Conservation (phyloP, 2,888 invertebrate genomes). For the Exephanes ischioxanthus region DNA sequence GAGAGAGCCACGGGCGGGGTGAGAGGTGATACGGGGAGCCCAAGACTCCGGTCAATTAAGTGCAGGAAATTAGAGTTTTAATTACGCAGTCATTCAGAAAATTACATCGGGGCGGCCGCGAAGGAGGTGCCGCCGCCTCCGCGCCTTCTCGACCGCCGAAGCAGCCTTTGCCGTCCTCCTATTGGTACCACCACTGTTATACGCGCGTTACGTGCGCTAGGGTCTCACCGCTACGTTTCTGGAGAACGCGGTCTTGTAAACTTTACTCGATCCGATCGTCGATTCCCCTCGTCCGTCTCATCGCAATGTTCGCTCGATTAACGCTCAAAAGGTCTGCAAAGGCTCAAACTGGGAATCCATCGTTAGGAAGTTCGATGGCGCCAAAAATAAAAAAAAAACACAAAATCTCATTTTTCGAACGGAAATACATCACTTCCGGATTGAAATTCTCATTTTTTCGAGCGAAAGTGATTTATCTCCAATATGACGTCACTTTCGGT, state of each 20-base stretch:
- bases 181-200: constrained; percentile 27
- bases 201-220: neutral
- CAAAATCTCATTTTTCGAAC: too few relatives aligned
- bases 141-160: constrained; percentile 64
- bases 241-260: constrained; percentile 22
- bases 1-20: constrained; percentile 63
- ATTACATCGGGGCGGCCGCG: constrained; percentile 84
- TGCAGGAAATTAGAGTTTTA: constrained; percentile 85
- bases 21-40: constrained; percentile 68
- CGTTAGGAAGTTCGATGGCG: neutral
- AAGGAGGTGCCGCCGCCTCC: constrained; percentile 79
- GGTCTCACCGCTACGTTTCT: constrained; percentile 28
- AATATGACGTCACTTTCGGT: too few relatives aligned
- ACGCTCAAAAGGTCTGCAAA: neutral
- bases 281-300: constrained; percentile 45
- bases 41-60: constrained; percentile 85
- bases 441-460: too few relatives aligned
- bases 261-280: constrained; percentile 33
- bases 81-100: constrained; percentile 85
- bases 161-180: constrained; percentile 39
- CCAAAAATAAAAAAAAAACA: too few relatives aligned
- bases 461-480: too few relatives aligned
- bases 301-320: constrained; percentile 1
- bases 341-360: neutral
- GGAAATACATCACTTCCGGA: too few relatives aligned